Conservation (phyloP, 1,140 invertebrate species). For the Lasioglossum baleicum region DNA sequence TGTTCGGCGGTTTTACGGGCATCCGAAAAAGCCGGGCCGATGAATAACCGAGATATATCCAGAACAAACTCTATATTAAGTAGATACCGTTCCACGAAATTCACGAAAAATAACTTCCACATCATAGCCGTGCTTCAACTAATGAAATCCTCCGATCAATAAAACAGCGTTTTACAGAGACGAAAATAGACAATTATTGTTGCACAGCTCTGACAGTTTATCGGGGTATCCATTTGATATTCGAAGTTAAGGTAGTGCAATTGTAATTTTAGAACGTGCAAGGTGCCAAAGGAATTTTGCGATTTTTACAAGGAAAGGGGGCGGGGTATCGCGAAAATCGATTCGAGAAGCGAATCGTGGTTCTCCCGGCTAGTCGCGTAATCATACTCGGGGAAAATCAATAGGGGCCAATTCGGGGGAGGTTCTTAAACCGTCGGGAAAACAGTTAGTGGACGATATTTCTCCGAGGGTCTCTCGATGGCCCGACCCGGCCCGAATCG, state of each 20-base stretch:
- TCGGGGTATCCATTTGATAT: too few relatives aligned
- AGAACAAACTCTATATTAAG: background rate
- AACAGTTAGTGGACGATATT: constrained; percentile 59
- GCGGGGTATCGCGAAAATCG: background rate
- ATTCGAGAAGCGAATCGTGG: constrained; percentile 35
- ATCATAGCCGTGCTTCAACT: too few relatives aligned
- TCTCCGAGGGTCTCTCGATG: constrained; percentile 17
- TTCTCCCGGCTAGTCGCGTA: constrained; percentile 37
- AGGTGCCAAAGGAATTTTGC: too few relatives aligned
- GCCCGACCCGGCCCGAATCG: background rate
- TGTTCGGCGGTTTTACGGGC: background rate
- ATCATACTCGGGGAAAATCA: constrained; percentile 55
- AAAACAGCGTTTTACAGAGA: too few relatives aligned
- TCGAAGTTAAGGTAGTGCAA: too few relatives aligned
- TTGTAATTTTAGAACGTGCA: too few relatives aligned
- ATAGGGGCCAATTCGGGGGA: constrained; percentile 41
- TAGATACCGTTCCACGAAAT: background rate
- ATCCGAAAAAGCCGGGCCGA: constrained; percentile 31
- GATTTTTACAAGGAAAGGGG: too few relatives aligned
- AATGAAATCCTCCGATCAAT: too few relatives aligned
- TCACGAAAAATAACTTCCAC: too few relatives aligned
- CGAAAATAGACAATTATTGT: too few relatives aligned
- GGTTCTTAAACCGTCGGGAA: constrained; percentile 47
- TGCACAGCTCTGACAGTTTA: too few relatives aligned
- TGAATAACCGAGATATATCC: background rate